phyloP scores from a whole-genome alignment of 2,888 invertebrate genomes.

The Cephus runcator region DNA sequence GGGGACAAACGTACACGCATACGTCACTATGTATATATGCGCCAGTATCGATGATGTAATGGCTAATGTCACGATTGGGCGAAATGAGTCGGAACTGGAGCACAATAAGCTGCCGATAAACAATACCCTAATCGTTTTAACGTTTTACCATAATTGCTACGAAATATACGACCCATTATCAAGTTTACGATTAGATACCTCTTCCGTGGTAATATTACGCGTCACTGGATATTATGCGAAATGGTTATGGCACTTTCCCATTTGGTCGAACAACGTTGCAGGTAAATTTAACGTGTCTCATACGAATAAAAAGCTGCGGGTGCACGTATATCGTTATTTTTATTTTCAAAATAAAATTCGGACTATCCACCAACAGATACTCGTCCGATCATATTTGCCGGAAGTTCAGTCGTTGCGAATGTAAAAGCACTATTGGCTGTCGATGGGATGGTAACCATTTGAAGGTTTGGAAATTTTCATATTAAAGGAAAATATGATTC shows the following conservation, averaged over 20 bases:
- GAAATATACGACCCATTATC: background rate
- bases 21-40: background rate
- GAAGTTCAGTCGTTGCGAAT: background rate
- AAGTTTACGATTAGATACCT: background rate
- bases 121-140: constrained; percentile 32
- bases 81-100: constrained; percentile 23
- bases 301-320: too few species aligned
- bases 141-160: constrained; percentile 10
- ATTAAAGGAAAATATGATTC: background rate
- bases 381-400: background rate
- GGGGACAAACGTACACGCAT: background rate
- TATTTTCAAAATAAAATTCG: background rate
- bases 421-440: background rate
- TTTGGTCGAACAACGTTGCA: background rate
- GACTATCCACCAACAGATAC: background rate
- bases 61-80: constrained; percentile 17
- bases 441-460: background rate
- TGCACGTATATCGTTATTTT: background rate
- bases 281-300: background rate
- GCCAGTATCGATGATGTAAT: constrained; percentile 21
- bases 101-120: constrained; percentile 29
- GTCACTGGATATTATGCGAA: background rate
- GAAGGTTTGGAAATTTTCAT: background rate
- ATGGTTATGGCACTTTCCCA: background rate
- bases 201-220: background rate